phyloP scores from a whole-genome alignment of 1,140 invertebrate species.

The Ceratitis capitata region DNA sequence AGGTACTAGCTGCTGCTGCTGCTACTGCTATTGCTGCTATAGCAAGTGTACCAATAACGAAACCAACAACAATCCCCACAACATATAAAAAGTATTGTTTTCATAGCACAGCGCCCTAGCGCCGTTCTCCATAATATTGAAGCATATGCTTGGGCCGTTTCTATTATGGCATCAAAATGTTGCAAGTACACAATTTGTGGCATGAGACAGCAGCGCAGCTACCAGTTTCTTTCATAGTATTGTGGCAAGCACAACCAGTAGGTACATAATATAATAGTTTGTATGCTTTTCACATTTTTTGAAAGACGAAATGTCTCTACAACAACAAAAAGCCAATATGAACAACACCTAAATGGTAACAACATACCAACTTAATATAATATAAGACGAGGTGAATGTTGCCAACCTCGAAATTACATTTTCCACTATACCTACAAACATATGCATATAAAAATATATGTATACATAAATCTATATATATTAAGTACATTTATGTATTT shows the following conservation, averaged over 20 bases:
- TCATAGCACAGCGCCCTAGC: conserved; percentile 1
- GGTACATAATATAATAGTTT: neutral
- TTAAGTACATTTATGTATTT: no score
- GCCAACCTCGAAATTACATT: neutral
- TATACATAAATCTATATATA: no score
- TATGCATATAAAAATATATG: no score
- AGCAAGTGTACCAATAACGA: conserved; percentile 29
- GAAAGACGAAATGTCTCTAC: neutral
- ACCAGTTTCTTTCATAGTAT: no score
- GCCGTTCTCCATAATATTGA: neutral
- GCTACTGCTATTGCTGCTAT: neutral
- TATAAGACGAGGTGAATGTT: conserved; percentile 14
- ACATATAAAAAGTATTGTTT: neutral
- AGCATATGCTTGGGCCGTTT: neutral
- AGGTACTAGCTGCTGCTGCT: neutral
- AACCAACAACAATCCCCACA: neutral
- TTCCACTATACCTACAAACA: neutral
- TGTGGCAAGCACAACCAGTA: neutral
- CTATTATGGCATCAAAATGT: neutral
- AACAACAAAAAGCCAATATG: neutral
- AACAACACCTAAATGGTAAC: neutral
- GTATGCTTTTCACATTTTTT: neutral
- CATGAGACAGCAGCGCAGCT: neutral
- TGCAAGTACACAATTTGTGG: neutral
- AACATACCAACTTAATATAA: neutral